Evolutionary conservation across 2,797 vertebrate species (phyloP).

Genomic region (Echiichthys vipera): DNA sequence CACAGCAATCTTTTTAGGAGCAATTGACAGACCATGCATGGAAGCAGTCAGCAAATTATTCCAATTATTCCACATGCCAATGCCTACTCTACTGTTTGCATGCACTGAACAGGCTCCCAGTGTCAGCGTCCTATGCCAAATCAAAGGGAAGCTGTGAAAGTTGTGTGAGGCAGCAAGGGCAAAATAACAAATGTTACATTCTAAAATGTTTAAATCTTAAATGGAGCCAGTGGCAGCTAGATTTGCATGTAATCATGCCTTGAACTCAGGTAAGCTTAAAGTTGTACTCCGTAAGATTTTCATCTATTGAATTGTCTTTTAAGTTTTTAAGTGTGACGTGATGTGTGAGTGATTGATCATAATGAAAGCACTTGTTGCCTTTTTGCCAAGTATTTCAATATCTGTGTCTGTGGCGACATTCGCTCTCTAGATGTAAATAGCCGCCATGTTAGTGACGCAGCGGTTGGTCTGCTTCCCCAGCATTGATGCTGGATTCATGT

Average conservation of each 20-base stretch:
- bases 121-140: background rate
- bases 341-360: too few relatives aligned
- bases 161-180: background rate
- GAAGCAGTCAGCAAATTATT: background rate
- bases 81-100: slow-evolving; percentile 2
- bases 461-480: too few relatives aligned
- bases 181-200: slow-evolving; percentile 17
- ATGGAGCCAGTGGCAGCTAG: background rate
- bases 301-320: too few relatives aligned
- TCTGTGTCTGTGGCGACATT: too few relatives aligned
- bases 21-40: background rate
- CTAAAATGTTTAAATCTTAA: slow-evolving; percentile 42
- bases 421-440: too few relatives aligned
- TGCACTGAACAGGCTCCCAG: background rate
- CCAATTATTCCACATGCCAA: slow-evolving; percentile 17
- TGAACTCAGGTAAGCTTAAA: slow-evolving; percentile 25
- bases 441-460: too few relatives aligned
- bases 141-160: slow-evolving; percentile 21
- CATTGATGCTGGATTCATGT: too few relatives aligned
- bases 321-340: too few relatives aligned
- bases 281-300: too few relatives aligned
- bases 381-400: too few relatives aligned
- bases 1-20: slow-evolving; percentile 11
- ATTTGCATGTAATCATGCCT: slow-evolving; percentile 50
- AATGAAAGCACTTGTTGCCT: too few relatives aligned